A percentile compares a stretch with the other conserved stretches of the same genome.
Conservation (phyloP, 1,140 invertebrate genomes). For the Elysia chlorotica region DNA sequence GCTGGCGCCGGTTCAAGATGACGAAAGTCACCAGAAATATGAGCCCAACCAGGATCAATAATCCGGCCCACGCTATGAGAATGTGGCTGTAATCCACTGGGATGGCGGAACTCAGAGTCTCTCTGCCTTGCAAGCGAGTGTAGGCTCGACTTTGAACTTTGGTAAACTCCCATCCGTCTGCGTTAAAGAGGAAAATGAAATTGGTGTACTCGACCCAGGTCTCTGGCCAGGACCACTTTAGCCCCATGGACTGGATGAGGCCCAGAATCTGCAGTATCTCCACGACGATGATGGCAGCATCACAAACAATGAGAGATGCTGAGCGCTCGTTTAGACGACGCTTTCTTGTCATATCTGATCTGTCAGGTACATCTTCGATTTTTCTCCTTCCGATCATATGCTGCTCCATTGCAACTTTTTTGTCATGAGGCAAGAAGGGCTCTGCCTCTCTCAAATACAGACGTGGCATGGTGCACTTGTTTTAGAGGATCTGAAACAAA, state of each 20-base stretch:
- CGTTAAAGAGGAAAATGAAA: constrained; percentile 49
- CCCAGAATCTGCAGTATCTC: constrained; percentile 53
- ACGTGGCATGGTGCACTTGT: neutral
- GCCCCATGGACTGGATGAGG: constrained; percentile 48
- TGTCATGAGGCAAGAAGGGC: neutral
- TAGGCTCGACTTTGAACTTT: constrained; percentile 45
- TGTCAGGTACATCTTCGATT: neutral
- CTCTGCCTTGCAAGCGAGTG: constrained; percentile 39
- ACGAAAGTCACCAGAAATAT: constrained; percentile 35
- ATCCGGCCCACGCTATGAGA: constrained; percentile 36
- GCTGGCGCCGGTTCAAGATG: constrained; percentile 30
- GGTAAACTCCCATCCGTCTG: constrained; percentile 55
- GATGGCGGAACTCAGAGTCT: constrained; percentile 39
- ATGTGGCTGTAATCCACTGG: constrained; percentile 37
- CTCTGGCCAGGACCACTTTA: constrained; percentile 50
- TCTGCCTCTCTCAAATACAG: neutral
- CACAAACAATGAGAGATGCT: constrained; percentile 44
- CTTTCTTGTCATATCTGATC: constrained; percentile 11
- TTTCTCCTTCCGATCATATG: neutral
- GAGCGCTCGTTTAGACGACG: constrained; percentile 31
- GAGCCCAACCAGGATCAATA: constrained; percentile 20
- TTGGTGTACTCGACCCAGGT: constrained; percentile 42
- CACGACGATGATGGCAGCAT: constrained; percentile 41
- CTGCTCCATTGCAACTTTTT: neutral
- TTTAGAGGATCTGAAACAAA: neutral